Base-by-base conservation (phyloP, 2,113 vertebrate species). In the Oncorhynchus nerka region DNA sequence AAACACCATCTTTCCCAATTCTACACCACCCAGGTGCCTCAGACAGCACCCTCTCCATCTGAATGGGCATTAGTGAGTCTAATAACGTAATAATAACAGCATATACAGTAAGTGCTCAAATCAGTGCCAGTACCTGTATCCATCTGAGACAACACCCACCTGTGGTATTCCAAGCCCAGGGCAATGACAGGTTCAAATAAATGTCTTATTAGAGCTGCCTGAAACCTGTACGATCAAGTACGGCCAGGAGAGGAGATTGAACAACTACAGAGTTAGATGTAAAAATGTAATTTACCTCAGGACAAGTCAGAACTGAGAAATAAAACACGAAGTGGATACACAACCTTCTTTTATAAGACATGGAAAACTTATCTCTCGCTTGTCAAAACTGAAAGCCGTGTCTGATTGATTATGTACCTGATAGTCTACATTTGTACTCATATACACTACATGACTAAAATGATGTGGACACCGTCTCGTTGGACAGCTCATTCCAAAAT, bases 101-200 rank as follows among this genome's bases (percentile, higher is more conserved):
- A 26, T 22, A 9, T n/a, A 24, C 22, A 2, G 22, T 26, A 24
- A 22, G 20, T 64, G 62, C 3, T n/a, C 5, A 8, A 24, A 30
- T 2, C 65, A 67, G 22, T 12, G 65, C 20, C 39, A 45, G 1
- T 20, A 3, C 26, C 6, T 67, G 13, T 55, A 71, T 48, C 34
- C 22, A 57, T 75, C 15, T 8, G 62, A 61, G 70, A 49, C 79
- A 75, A 68, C 74, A 68, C 76, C 82, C 80, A 59, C 6, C 66
- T 69, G 26, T 78, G 83, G 71, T 80, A 87, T 79, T 76, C 22
- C 4, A 71, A 15, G 61, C 78, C 86, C 76, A 3, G 74, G 79
- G 84, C 45, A 28, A 26, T 84, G 67, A 72, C 73, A 81, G 49
- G 19, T 65, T 76, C n/a, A 62, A 62, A 16, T 2, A 11, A 20